Base-by-base conservation (phyloP, 1,140 invertebrate species). In the Orius insidiosus region DNA sequence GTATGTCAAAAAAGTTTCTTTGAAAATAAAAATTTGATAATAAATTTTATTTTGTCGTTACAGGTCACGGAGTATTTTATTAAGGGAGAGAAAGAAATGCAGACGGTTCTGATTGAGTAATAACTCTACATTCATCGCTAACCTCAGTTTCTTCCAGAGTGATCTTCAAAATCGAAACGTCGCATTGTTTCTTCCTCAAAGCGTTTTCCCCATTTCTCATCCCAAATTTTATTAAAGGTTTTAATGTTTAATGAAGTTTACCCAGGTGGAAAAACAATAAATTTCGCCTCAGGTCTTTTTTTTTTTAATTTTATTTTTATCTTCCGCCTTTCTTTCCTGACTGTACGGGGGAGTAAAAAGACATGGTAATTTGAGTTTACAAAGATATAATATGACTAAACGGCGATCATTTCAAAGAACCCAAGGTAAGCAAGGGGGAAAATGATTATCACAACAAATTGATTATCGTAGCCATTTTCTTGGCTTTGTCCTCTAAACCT, bases 401-500 rank as follows among this genome's bases (percentile, higher is more conserved):
- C 40, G 19, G 47, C 47, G 47, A 49, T 49, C 47, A 49, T 49
- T 40, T 49, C 47, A 49, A 49, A 49, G 47, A 44, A 42, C n/a
- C n/a, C 35, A 14, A 24, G 44, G 2, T 35, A n/a, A 40, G 15
- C 40, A 35, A 18, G 47, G 38, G 47, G 47, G 41, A 49, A 48
- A 49, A 49, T 49, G 40, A 49, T 49, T 49, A 49, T 49, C 47
- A 49, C 47, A 37, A 34, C 40, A 49, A 49, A 49, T 49, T 49
- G 47, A 49, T 49, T 49, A 49, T 49, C 33, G 38, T 49, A 35
- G 47, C 41, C 47, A 44, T 49, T 49, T 49, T 49, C 38, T 49
- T 42, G 39, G 47, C 47, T 49, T 49, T 49, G 47, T 47, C 34
- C 46, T 34, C 46, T 5, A 38, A 38, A 6, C 37, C 41, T 40